Percentiles rank a stretch among this genome's conserved stretches.
These are phyloP conservation scores for Cinclus cinclus DNA, from an alignment of 2,113 vertebrate species.

Conservation along the genomic window DNA sequence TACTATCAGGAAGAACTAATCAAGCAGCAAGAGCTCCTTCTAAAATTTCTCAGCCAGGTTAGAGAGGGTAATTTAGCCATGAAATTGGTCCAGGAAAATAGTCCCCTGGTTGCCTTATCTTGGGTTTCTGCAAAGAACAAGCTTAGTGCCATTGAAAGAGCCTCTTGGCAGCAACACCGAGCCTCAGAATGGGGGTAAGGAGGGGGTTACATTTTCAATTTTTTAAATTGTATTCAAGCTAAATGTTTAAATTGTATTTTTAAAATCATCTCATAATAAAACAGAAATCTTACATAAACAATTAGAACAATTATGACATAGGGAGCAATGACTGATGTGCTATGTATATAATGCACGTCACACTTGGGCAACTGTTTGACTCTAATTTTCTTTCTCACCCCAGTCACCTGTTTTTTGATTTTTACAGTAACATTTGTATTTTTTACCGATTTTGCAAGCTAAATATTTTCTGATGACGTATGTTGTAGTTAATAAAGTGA, in stretches of 20 bases:
- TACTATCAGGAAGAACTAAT: background rate
- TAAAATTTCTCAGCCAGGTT: background rate
- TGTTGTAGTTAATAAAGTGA: slow-evolving; percentile 35
- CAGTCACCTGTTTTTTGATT: background rate
- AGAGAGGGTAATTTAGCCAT: background rate
- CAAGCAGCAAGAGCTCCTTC: background rate
- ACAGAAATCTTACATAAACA: background rate
- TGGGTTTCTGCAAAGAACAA: background rate
- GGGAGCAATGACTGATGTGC: background rate
- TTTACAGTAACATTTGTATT: background rate
- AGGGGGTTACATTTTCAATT: background rate
- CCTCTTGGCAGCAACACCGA: background rate
- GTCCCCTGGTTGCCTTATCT: background rate
- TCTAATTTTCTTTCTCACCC: background rate
- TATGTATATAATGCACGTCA: background rate
- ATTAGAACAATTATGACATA: background rate
- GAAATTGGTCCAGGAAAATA: background rate
- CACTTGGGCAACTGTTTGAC: background rate
- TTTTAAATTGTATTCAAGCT: background rate
- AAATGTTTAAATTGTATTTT: background rate
- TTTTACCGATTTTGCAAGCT: background rate
- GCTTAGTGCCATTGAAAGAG: background rate
- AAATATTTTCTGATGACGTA: slow-evolving; percentile 23
- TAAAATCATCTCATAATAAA: background rate
- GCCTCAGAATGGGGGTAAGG: background rate